phyloP scores from a whole-genome alignment of 2,113 vertebrate species.

The mouse (Mus musculus) region GRCm39 chr12:87433001-87433500 shows the following conservation, averaged over 20 bases:
- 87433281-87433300: background rate
- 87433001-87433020: background rate
- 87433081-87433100: background rate
- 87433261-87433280: background rate
- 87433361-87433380: background rate
- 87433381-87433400: slow-evolving; percentile 27
- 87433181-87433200: slow-evolving; percentile 23
- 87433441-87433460: background rate
- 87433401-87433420: background rate
- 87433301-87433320: background rate
- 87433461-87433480: background rate
- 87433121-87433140: slow-evolving; percentile 33
- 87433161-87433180: slow-evolving; percentile 18
- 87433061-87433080: background rate
- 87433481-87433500: background rate
- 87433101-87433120: background rate
- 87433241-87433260: background rate
- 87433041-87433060: background rate
- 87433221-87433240: background rate
- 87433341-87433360: background rate
- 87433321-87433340: background rate
- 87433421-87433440: background rate
- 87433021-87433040: background rate
- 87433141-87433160: slow-evolving; percentile 23
- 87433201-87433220: background rate